phyloP scores from a whole-genome alignment of 2,888 invertebrate species.

The Erpobdella octoculata region DNA sequence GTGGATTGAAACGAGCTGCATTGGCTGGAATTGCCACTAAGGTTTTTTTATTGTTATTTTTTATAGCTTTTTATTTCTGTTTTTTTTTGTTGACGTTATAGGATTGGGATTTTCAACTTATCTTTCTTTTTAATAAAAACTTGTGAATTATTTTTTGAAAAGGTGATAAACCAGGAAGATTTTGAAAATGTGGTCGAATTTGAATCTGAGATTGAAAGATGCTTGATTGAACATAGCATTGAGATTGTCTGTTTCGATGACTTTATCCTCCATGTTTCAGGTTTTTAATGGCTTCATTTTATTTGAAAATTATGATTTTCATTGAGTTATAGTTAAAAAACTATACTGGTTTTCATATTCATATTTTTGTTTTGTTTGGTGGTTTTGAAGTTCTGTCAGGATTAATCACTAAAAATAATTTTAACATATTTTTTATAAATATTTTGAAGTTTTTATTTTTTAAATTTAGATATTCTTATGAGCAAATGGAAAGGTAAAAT shows the following conservation, averaged over 20 bases:
- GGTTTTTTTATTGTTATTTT: no score
- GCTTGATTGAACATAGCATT: slow-evolving; percentile 62
- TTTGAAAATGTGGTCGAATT: slow-evolving; percentile 69
- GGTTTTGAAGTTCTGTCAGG: no score
- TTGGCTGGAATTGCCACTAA: slow-evolving; percentile 67
- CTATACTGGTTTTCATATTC: not conserved
- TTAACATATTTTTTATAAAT: no score
- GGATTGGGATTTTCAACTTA: no score
- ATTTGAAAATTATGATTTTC: no score
- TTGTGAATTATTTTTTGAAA: slow-evolving; percentile 29
- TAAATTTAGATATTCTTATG: slow-evolving; percentile 52
- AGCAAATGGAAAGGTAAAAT: slow-evolving; percentile 71
- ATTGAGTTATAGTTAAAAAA: not conserved
- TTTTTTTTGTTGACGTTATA: no score
- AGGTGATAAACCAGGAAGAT: slow-evolving; percentile 71
- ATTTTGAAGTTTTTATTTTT: no score
- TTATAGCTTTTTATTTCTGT: no score
- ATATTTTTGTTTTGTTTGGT: not conserved
- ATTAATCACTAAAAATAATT: no score
- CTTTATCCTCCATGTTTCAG: slow-evolving; percentile 77
- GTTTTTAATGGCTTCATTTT: no score
- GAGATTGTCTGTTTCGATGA: slow-evolving; percentile 89
- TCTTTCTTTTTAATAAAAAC: no score
- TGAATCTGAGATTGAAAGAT: slow-evolving; percentile 67
- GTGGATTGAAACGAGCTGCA: slow-evolving; percentile 71